Conservation (phyloP, 2,888 invertebrate genomes). For the Branchipolynoe longqiensis region DNA sequence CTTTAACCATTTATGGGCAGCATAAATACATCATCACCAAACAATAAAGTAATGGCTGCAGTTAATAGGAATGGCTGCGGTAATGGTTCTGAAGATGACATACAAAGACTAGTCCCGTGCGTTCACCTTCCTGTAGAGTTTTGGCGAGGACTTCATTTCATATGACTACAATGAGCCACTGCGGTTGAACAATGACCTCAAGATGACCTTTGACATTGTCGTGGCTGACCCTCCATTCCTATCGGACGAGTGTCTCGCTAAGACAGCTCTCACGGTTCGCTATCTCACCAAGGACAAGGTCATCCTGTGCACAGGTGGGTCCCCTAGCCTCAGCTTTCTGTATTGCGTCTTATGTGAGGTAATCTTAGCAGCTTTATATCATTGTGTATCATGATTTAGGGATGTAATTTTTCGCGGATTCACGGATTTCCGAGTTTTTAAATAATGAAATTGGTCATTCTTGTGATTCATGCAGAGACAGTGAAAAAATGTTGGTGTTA, state of each 20-base stretch:
- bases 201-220: slow-evolving; percentile 88
- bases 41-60: too few relatives aligned
- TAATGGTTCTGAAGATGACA: too few relatives aligned
- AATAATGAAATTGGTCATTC: not conserved
- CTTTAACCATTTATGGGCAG: too few relatives aligned
- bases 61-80: too few relatives aligned
- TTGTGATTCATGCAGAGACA: too few relatives aligned
- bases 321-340: too few relatives aligned
- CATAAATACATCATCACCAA: too few relatives aligned
- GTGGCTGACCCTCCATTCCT: slow-evolving; percentile 97
- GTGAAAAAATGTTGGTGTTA: too few relatives aligned
- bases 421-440: not conserved
- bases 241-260: slow-evolving; percentile 93
- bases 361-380: too few relatives aligned
- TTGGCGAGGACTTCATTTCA: slow-evolving; percentile 88
- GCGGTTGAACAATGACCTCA: slow-evolving; percentile 85
- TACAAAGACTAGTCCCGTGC: too few relatives aligned
- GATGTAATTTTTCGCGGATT: not conserved
- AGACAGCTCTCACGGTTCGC: slow-evolving; percentile 90
- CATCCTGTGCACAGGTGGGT: slow-evolving; percentile 90
- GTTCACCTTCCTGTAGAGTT: slow-evolving; percentile 84
- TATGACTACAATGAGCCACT: slow-evolving; percentile 94
- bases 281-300: slow-evolving; percentile 89
- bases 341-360: too few relatives aligned
- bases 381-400: too few relatives aligned